A percentile compares a stretch with the other conserved stretches of the same genome.
phyloP scores from a whole-genome alignment of 2,888 invertebrate genomes.

The Rapana venosa region DNA sequence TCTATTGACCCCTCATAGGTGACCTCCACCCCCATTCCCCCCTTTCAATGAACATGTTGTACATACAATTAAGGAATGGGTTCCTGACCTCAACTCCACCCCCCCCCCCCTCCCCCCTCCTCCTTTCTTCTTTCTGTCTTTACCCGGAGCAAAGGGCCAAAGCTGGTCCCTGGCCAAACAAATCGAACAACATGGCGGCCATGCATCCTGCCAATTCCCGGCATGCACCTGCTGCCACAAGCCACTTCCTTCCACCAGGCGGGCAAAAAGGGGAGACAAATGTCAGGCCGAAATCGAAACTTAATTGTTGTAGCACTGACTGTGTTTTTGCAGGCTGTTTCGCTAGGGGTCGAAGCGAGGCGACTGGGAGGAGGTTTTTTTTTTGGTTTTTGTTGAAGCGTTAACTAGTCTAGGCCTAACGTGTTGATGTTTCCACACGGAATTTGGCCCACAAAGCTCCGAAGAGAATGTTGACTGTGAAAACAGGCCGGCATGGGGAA shows the following conservation, averaged over 20 bases:
- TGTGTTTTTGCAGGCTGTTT: not conserved
- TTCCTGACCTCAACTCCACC: not conserved
- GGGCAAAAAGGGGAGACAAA: not conserved
- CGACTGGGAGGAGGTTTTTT: not conserved
- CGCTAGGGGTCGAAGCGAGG: too few relatives aligned
- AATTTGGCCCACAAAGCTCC: not conserved
- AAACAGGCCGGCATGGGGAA: not conserved
- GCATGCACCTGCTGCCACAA: conserved; percentile 28
- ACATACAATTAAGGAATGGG: not conserved
- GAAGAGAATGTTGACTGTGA: conserved; percentile 9
- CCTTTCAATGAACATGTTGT: not conserved
- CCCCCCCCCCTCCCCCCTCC: not conserved
- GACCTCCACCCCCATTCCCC: not conserved
- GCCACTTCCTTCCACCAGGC: not conserved
- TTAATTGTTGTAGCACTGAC: conserved; percentile 6
- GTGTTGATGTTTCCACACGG: not conserved
- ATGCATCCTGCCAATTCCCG: conserved; percentile 31
- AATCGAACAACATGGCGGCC: conserved; percentile 33
- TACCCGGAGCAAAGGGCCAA: not conserved
- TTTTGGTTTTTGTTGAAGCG: too few relatives aligned
- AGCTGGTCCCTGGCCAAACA: conserved; percentile 22
- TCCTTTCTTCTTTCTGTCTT: not conserved
- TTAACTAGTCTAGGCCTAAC: not conserved
- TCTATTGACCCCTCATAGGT: too few relatives aligned
- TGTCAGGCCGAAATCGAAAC: conserved; percentile 8